Base-by-base conservation (phyloP, 2,888 invertebrate genomes). In the Pachymerium ferrugineum region DNA sequence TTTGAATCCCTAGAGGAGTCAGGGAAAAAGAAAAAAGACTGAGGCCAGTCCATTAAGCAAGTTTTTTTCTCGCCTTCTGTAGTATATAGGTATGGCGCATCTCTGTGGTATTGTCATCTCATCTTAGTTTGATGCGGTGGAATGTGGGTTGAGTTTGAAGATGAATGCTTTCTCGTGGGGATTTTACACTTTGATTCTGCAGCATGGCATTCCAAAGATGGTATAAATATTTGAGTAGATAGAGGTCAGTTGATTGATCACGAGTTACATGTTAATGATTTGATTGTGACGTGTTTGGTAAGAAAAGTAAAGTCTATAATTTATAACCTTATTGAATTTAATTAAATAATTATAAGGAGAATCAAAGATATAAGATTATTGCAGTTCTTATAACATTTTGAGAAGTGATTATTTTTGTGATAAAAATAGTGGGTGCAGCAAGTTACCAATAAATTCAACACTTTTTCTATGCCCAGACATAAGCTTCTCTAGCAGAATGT, bases 61-160 rank as follows among this genome's bases (percentile, higher is more conserved):
- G 54, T 54, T 25, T 54, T 54, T 54, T 54, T 1, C 16, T 42
- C 14, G 12, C 5, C 19, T 19, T 19, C 12, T 25, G 25, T 54
- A 10, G 54, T n/a, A 54, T 22, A 16, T 19, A 38, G 14, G 16
- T 19, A 47, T 6, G 16, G 47, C 16, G 54, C 54, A 54, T 54
- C 14, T 22, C 5, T 8, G 38, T 4, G 12, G 16, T 38, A 16
- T 38, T 38, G 38, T 38, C 54, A 47, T 47, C 19, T 47, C 19
- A 47, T 47, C 19, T 47, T 19, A 54, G 54, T 54, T 54, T 54
- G 54, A 54, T 54, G 54, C 25, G 54, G 12, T 54, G 54, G 54
- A 22, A 54, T 25, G 25, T 25, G 22, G 54, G 28, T 12, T 54
- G 12, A 54, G 47, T 54, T 1, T 14, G 25, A 25, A 25, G 54